Conservation (phyloP, 1,140 invertebrate genomes). For the Formica exsecta region DNA sequence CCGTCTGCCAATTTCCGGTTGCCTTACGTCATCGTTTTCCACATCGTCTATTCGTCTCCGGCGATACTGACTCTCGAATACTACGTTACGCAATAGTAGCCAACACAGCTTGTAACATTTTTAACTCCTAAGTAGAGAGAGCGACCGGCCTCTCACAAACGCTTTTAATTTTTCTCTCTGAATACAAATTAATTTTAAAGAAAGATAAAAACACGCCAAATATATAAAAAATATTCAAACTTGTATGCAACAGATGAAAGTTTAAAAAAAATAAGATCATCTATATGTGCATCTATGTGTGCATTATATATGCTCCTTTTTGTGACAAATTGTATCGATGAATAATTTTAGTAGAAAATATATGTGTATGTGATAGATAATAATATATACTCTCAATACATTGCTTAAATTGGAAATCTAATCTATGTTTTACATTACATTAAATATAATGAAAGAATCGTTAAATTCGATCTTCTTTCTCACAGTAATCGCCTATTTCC, state of each 20-base stretch:
- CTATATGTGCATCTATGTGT: no score
- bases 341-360: conserved; percentile 1
- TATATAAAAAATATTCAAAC: background rate
- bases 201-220: background rate
- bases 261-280: no score
- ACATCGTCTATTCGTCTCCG: conserved; percentile 30
- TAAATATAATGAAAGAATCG: conserved; percentile 11
- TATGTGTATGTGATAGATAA: background rate
- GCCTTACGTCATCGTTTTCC: conserved; percentile 42
- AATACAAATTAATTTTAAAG: background rate
- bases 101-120: background rate
- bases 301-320: no score
- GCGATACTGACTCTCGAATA: background rate
- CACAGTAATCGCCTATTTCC: conserved; percentile 47
- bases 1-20: conserved; percentile 27
- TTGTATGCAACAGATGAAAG: background rate
- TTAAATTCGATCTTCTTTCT: conserved; percentile 7
- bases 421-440: background rate
- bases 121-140: background rate
- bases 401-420: background rate
- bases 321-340: no score
- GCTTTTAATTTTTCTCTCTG: background rate
- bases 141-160: background rate
- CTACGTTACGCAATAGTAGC: background rate
- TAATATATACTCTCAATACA: background rate